phyloP scores from a whole-genome alignment of 1,140 invertebrate species.

The Mylabris phalerata region DNA sequence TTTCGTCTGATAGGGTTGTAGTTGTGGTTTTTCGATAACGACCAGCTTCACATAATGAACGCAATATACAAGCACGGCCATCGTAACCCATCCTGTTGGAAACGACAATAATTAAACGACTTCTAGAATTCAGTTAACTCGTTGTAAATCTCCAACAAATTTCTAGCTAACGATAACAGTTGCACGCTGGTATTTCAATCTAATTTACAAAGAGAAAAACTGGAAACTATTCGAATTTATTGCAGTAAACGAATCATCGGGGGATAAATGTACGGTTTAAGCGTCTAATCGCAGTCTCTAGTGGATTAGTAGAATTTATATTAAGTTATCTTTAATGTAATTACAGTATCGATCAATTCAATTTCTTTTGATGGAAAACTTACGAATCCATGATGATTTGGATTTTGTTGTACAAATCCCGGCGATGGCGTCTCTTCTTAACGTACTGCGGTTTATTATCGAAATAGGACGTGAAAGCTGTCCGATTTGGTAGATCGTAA shows the following conservation, averaged over 20 bases:
- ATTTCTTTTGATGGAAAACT: slow-evolving; percentile 31
- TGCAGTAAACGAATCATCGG: no score
- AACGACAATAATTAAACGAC: no score
- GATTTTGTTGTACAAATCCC: slow-evolving; percentile 58
- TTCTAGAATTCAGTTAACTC: no score
- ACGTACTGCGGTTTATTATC: slow-evolving; percentile 37
- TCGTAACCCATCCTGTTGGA: slow-evolving; percentile 48
- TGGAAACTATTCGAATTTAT: no score
- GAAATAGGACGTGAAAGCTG: slow-evolving; percentile 48
- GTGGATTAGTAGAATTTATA: no score
- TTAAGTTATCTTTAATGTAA: no score
- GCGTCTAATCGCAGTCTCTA: no score
- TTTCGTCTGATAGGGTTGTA: slow-evolving; percentile 61
- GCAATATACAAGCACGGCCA: slow-evolving; percentile 62
- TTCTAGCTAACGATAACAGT: slow-evolving; percentile 15
- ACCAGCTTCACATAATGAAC: slow-evolving; percentile 65
- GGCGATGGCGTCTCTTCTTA: slow-evolving; percentile 48
- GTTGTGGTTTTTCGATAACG: slow-evolving; percentile 41
- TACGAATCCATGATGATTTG: slow-evolving; percentile 63
- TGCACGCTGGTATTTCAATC: background rate
- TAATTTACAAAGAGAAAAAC: no score
- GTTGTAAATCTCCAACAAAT: no score
- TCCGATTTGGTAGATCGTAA: slow-evolving; percentile 64
- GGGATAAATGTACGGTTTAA: no score
- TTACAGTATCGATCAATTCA: no score